These are phyloP conservation scores for Acrocephalus arundinaceus DNA, from an alignment of 2,113 vertebrate genomes.

Conservation along the genomic window DNA sequence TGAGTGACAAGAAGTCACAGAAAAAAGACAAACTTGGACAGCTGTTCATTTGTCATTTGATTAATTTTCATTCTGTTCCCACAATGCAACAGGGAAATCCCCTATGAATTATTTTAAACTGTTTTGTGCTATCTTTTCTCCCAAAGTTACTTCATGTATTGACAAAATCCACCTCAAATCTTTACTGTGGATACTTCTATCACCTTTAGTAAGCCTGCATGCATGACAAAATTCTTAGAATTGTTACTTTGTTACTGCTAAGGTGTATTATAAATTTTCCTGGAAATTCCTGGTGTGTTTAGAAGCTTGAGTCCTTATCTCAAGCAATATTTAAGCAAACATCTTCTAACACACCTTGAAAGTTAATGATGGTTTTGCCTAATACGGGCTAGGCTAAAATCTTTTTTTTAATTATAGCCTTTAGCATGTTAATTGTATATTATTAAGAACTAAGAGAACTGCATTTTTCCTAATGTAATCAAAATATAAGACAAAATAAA, in stretches of 20 bases:
- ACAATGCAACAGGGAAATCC: background rate
- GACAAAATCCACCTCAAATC: background rate
- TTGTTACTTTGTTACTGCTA: background rate
- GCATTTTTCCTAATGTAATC: background rate
- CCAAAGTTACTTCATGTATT: background rate
- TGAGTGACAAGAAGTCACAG: background rate
- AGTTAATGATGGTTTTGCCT: background rate
- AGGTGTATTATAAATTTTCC: background rate
- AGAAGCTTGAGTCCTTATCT: background rate
- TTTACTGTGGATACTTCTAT: background rate
- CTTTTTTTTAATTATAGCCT: background rate
- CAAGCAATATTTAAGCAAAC: background rate
- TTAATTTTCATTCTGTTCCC: background rate
- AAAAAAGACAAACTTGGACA: background rate
- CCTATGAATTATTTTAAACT: background rate
- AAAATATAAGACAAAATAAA: background rate
- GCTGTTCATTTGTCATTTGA: background rate
- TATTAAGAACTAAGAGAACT: background rate
- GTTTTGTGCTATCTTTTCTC: background rate
- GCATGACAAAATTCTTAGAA: background rate
- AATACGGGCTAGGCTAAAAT: background rate
- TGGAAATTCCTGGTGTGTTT: background rate
- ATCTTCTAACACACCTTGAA: background rate
- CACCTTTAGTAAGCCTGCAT: background rate
- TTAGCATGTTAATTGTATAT: background rate